Conservation (phyloP, 2,888 invertebrate genomes). For the Chymomyza amoena region DNA sequence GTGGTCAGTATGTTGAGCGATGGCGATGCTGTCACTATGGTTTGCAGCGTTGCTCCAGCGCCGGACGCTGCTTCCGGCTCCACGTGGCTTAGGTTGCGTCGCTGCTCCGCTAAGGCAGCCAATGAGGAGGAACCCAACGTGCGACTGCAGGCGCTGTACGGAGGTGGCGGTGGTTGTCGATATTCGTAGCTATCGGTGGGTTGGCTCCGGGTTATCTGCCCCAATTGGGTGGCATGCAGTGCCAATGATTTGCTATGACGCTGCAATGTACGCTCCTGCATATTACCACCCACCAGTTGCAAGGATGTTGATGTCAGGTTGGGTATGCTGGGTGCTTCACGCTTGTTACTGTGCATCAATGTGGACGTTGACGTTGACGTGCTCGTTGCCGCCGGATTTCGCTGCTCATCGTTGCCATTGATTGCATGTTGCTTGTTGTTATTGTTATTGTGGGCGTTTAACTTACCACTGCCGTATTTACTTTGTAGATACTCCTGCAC, state of each 20-base stretch:
- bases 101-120: neutral
- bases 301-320: neutral
- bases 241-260: slow-evolving; percentile 48
- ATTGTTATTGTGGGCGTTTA: neutral
- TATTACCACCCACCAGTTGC: neutral
- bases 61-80: neutral
- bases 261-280: slow-evolving; percentile 23
- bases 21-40: slow-evolving; percentile 1
- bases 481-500: slow-evolving; percentile 41
- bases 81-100: neutral
- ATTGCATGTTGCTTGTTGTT: neutral
- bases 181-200: slow-evolving; percentile 57
- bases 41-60: neutral
- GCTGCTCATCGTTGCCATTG: neutral
- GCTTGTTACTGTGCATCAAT: neutral
- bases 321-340: slow-evolving; percentile 20
- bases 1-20: neutral
- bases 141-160: slow-evolving; percentile 56
- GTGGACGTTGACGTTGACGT: neutral
- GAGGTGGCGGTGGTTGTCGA: slow-evolving; percentile 65
- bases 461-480: slow-evolving; percentile 27
- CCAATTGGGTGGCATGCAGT: slow-evolving; percentile 26
- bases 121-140: slow-evolving; percentile 3
- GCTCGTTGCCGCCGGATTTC: neutral
- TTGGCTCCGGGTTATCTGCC: slow-evolving; percentile 15